These are phyloP conservation scores for Melieria picta DNA, from an alignment of 2,888 invertebrate genomes.

Conservation along the genomic window DNA sequence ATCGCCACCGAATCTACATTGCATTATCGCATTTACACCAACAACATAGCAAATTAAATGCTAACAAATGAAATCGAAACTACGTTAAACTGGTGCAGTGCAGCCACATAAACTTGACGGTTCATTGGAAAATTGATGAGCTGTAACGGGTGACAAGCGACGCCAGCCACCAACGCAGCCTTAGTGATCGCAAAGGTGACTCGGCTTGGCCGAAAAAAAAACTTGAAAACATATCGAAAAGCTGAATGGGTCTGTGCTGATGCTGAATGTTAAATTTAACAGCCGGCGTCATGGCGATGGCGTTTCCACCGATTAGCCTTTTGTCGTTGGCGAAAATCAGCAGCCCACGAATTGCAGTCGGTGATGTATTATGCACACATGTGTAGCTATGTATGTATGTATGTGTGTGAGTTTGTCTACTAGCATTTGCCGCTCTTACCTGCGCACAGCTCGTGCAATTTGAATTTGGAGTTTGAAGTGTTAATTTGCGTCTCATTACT, in stretches of 20 bases:
- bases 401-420: background rate
- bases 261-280: background rate
- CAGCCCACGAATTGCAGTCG: no score
- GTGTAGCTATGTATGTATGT: background rate
- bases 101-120: background rate
- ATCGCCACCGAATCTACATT: no score
- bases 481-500: no score
- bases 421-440: no score
- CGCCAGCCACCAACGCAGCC: background rate
- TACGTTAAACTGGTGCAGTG: no score
- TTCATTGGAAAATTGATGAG: conserved; percentile 44
- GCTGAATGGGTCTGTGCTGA: background rate
- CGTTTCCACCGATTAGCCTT: background rate
- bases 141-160: conserved; percentile 33
- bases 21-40: no score
- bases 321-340: no score
- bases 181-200: background rate
- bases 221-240: background rate
- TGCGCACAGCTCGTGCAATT: no score
- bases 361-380: no score
- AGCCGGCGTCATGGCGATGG: background rate
- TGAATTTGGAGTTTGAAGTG: no score
- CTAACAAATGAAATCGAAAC: no score
- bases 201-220: background rate
- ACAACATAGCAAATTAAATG: no score